Base-by-base conservation (phyloP, 2,888 invertebrate species). In the Odontocolon sp. region DNA sequence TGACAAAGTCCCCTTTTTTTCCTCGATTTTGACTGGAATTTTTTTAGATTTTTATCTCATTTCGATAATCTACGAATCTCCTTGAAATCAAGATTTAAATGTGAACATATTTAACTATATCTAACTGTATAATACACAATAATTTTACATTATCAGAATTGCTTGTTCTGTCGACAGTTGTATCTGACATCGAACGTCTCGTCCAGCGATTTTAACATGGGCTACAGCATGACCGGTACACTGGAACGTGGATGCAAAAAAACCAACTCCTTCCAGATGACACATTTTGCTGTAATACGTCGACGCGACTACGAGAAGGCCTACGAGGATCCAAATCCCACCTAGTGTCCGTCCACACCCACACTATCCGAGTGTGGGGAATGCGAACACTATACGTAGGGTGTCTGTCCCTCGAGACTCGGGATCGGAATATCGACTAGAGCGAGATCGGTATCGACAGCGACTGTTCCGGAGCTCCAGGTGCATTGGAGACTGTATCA, bases 161-260 rank as follows among this genome's bases (percentile, higher is more conserved):
- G n/a, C 18, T 63, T 38, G 57, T 64, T 80, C 56, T 83, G 74
- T 78, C 72, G 42, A 66, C 92, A 94, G 94, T 91, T 96, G 89
- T 94, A 94, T 91, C 93, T 97, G 87, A 96, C 96, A 76, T 96
- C 96, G 76, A 95, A 96, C 91, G 96, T 97, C 85, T 95, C 95
- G 52, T 94, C 95, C 86, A 94, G 96, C 59, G 96, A 97, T 91
- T 96, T 96, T 92, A 96, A 96, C 91, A 95, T 96, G 94, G 96
- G 96, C 57, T 97, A 96, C 92, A 95, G 95, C 87, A 95, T 97
- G 93, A 96, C 96, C 0, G 96, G 96, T 8, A 95, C 95, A 8
- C 92, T 96, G 86, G 96, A 96, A 89, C 92, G 96, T 14, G 96
- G 96, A 82, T 93, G 93, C 88, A 94, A 95, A 82, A 93, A 94